Conservation (phyloP, 2,113 vertebrate species). For the Aegotheles bennettii region DNA sequence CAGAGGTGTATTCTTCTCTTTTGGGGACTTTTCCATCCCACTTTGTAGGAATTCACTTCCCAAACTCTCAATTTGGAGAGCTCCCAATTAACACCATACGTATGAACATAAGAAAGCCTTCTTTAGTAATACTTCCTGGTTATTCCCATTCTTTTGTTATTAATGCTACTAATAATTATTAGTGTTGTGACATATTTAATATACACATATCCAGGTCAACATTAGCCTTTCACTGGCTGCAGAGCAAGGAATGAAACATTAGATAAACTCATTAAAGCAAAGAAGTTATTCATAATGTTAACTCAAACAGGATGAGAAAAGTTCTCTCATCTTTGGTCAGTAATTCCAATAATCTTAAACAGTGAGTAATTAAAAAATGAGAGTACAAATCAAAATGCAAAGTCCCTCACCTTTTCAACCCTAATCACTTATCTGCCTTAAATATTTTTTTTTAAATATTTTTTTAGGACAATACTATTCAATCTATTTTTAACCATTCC, state of each 20-base stretch:
- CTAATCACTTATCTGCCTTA: background rate
- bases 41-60: background rate
- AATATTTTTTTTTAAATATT: background rate
- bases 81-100: background rate
- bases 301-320: background rate
- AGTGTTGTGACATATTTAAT: background rate
- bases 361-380: background rate
- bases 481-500: background rate
- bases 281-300: background rate
- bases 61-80: background rate
- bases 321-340: background rate
- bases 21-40: background rate
- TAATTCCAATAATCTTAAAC: background rate
- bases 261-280: background rate
- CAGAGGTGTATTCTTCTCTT: background rate
- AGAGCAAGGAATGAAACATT: background rate
- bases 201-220: background rate
- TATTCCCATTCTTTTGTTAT: background rate
- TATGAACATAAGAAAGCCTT: background rate
- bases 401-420: background rate
- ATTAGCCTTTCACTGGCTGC: background rate
- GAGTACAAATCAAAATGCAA: background rate
- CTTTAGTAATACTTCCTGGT: background rate
- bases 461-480: background rate
- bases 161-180: background rate